Conservation (phyloP, 2,113 vertebrate species). For the Hippocampus comes region DNA sequence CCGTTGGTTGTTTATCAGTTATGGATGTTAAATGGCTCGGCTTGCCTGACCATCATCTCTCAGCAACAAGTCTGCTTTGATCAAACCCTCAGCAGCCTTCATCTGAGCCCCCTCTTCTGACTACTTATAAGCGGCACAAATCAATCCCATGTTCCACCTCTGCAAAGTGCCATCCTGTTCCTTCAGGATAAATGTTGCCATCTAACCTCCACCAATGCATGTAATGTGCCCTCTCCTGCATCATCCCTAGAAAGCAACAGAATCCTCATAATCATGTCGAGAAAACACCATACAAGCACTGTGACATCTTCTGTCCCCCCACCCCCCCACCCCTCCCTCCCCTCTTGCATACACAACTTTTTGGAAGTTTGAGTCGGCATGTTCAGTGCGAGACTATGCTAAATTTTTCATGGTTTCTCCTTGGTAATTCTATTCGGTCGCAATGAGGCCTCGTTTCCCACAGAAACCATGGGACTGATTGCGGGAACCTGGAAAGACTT, state of each 20-base stretch:
- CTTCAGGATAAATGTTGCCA: constrained; percentile 8
- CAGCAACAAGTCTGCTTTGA: constrained; percentile 15
- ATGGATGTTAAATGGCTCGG: constrained; percentile 34
- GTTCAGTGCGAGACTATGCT: constrained; percentile 43
- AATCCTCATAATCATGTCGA: constrained; percentile 19
- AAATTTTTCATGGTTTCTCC: constrained; percentile 70
- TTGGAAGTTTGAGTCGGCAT: constrained; percentile 39
- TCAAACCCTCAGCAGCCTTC: constrained; percentile 1
- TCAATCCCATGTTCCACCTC: constrained; percentile 50
- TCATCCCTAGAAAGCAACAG: background rate
- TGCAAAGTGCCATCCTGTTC: constrained; percentile 24
- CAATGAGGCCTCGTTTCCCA: constrained; percentile 58
- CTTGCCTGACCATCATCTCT: constrained; percentile 23
- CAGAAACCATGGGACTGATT: constrained; percentile 56
- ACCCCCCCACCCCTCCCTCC: background rate
- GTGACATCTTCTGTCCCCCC: constrained; percentile 2
- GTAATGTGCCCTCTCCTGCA: constrained; percentile 6
- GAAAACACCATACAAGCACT: constrained; percentile 18
- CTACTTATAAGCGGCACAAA: constrained; percentile 35
- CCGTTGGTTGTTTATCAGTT: constrained; percentile 34
- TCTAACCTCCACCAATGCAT: constrained; percentile 26
- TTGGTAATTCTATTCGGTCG: constrained; percentile 55
- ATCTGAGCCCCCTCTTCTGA: background rate
- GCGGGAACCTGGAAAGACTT: constrained; percentile 50
- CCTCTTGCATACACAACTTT: background rate